These are phyloP conservation scores for Menura novaehollandiae DNA, from an alignment of 2,113 vertebrate species.

Conservation along the genomic window DNA sequence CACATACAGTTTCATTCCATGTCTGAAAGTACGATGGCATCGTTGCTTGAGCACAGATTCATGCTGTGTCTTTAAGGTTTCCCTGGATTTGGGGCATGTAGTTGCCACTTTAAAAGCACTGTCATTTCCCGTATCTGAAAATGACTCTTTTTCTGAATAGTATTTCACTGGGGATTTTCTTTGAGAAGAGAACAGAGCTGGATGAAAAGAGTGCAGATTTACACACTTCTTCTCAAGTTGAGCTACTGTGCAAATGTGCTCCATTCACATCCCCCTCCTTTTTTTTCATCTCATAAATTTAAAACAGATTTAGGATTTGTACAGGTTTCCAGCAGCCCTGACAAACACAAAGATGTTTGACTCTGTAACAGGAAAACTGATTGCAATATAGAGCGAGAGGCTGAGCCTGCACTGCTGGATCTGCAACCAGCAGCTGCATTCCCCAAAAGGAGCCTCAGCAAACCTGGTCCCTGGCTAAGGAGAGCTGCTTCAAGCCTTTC, in stretches of 20 bases:
- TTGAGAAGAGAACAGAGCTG: conserved; percentile 11
- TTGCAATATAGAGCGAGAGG: fast-evolving
- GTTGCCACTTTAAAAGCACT: conserved; percentile 14
- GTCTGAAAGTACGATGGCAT: background rate
- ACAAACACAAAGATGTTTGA: background rate
- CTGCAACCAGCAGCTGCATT: background rate
- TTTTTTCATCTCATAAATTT: background rate
- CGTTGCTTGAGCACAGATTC: background rate
- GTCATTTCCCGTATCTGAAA: conserved; percentile 1
- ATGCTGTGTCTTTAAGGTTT: background rate
- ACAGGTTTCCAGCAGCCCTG: background rate
- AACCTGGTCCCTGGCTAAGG: background rate
- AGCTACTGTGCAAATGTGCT: background rate
- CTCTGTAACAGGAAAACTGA: background rate
- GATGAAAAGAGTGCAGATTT: conserved; percentile 44
- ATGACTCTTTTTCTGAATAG: conserved; percentile 27
- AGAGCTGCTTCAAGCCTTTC: background rate
- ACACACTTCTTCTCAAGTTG: conserved; percentile 31
- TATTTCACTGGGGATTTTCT: conserved; percentile 48
- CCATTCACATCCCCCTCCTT: background rate
- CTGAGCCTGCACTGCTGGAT: background rate
- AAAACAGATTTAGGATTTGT: background rate
- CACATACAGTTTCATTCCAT: background rate
- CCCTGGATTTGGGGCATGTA: conserved; percentile 33
- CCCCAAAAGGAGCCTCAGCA: background rate